Evolutionary conservation across 2,888 invertebrate genomes (phyloP).

Genomic region (Eupithecia pulchellata): DNA sequence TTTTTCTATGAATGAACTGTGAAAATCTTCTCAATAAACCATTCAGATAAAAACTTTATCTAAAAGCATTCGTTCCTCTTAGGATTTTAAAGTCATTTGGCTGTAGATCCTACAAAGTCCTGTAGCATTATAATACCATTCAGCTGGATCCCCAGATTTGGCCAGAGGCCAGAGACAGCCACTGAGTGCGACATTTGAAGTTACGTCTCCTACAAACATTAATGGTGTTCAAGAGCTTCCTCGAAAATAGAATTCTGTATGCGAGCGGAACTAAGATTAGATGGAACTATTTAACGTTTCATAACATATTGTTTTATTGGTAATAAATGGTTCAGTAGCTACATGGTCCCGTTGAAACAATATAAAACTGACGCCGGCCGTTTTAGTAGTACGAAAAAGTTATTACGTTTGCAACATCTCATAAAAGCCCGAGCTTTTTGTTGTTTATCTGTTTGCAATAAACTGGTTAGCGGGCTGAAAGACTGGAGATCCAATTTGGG

Average conservation of each 20-base stretch:
- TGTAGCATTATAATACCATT: constrained; percentile 32
- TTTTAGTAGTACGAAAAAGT: constrained; percentile 40
- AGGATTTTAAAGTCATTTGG: constrained; percentile 25
- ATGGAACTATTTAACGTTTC: background rate
- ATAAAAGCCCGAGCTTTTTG: constrained; percentile 38
- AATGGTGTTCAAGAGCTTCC: constrained; percentile 50
- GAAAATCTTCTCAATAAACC: background rate
- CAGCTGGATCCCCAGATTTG: constrained; percentile 42
- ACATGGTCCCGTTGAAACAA: constrained; percentile 21
- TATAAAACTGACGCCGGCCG: constrained; percentile 38
- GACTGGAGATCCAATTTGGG: constrained; percentile 22
- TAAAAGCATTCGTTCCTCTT: constrained; percentile 13
- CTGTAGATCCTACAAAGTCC: constrained; percentile 26
- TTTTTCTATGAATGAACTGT: background rate
- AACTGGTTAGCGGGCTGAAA: constrained; percentile 14
- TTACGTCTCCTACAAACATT: constrained; percentile 51
- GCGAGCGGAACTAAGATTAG: background rate
- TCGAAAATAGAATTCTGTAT: constrained; percentile 27
- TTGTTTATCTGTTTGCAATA: constrained; percentile 35
- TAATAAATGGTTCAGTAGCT: background rate
- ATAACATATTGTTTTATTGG: background rate
- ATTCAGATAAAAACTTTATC: background rate
- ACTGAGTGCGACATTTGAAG: constrained; percentile 42
- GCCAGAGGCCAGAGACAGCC: constrained; percentile 36
- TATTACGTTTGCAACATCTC: constrained; percentile 35